Evolutionary conservation across 2,888 invertebrate genomes (phyloP).

Genomic region (Rhagonycha fulva): DNA sequence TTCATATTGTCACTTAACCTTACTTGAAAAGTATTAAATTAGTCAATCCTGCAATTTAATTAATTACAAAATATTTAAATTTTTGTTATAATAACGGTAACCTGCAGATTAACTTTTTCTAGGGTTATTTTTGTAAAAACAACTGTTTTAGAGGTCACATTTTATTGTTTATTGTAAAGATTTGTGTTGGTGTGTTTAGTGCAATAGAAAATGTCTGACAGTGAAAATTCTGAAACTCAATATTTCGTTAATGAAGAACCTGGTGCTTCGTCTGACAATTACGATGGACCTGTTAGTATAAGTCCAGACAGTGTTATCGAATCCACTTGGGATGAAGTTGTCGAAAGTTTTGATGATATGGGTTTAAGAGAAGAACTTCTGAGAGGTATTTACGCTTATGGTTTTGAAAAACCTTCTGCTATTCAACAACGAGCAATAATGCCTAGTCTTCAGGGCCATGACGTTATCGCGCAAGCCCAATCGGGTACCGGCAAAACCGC

Average conservation of each 20-base stretch:
- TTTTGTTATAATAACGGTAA: too few relatives aligned
- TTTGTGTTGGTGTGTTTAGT: too few relatives aligned
- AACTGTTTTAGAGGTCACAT: too few relatives aligned
- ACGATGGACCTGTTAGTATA: constrained; percentile 84
- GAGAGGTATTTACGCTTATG: constrained; percentile 98
- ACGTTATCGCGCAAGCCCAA: constrained; percentile 99
- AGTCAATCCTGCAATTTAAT: too few relatives aligned
- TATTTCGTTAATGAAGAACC: constrained; percentile 67
- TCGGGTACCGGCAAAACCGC: constrained; percentile 99
- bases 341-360: constrained; percentile 99
- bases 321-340: constrained; percentile 90
- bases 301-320: constrained; percentile 92
- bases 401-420: constrained; percentile 99
- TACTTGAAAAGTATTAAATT: too few relatives aligned
- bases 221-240: too few relatives aligned
- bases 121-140: too few relatives aligned
- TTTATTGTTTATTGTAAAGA: too few relatives aligned
- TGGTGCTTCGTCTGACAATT: constrained; percentile 72
- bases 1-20: too few relatives aligned
- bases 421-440: constrained; percentile 99
- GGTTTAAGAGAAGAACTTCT: constrained; percentile 92
- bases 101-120: too few relatives aligned
- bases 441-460: constrained; percentile 93
- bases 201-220: too few relatives aligned
- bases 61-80: too few relatives aligned